Evolutionary conservation across 2,113 vertebrate species (phyloP).

Genomic region (Pachypanchax playfairii): DNA sequence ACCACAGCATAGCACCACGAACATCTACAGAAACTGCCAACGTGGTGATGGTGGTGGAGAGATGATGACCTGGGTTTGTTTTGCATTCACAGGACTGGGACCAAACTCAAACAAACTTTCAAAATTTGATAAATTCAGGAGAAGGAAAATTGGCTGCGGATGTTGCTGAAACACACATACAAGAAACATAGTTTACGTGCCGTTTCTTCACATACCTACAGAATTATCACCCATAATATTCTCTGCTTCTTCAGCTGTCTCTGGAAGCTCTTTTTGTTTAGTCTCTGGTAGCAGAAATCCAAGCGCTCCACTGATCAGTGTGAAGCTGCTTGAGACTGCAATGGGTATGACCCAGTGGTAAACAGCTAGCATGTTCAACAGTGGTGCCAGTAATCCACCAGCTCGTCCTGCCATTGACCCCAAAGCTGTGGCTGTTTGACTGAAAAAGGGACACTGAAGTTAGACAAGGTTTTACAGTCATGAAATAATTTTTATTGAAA

Average conservation of each 20-base stretch:
- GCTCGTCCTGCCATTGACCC: slow-evolving; percentile 58
- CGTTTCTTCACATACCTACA: neutral
- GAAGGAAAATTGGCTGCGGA: neutral
- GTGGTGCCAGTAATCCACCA: slow-evolving; percentile 68
- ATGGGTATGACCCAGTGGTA: slow-evolving; percentile 70
- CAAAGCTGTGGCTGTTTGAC: slow-evolving; percentile 80
- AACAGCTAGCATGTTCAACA: slow-evolving; percentile 71
- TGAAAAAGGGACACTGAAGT: slow-evolving; percentile 36
- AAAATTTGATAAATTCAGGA: slow-evolving; percentile 13
- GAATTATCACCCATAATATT: neutral
- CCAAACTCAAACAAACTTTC: neutral
- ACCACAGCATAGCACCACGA: too few relatives aligned
- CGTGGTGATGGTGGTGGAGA: too few relatives aligned
- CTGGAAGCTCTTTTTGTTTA: slow-evolving; percentile 59
- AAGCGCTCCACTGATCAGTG: slow-evolving; percentile 54
- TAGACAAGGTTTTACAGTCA: neutral
- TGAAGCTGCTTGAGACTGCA: slow-evolving; percentile 66
- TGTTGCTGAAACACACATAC: slow-evolving; percentile 17
- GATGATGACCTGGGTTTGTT: too few relatives aligned
- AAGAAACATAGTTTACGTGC: neutral
- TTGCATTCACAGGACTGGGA: too few relatives aligned
- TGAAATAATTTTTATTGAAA: neutral
- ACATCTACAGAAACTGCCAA: too few relatives aligned
- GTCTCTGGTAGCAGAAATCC: slow-evolving; percentile 82
- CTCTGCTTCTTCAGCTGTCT: slow-evolving; percentile 61